Conservation (phyloP, 2,113 vertebrate species). For the Phodopus roborovskii region DNA sequence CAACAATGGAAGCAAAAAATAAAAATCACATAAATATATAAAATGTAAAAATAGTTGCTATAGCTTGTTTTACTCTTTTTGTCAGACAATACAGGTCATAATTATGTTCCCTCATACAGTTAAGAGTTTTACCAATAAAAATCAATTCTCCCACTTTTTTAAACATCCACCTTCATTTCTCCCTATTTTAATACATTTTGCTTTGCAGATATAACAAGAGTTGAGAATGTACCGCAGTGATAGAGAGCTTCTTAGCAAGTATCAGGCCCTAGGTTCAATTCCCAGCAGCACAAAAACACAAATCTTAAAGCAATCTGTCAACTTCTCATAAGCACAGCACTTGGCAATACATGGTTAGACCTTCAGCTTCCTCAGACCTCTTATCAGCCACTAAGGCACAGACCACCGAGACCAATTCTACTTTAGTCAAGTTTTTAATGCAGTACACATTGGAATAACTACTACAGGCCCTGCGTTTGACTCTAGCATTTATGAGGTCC, state of each 20-base stretch:
- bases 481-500: neutral
- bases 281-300: neutral
- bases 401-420: neutral
- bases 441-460: constrained; percentile 38
- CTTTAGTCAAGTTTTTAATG: constrained; percentile 30
- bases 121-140: neutral
- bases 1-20: constrained; percentile 42
- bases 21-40: constrained; percentile 34
- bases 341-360: neutral
- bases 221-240: neutral
- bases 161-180: neutral
- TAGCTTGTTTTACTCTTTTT: constrained; percentile 43
- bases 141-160: constrained; percentile 37
- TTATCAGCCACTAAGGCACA: neutral
- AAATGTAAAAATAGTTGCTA: neutral
- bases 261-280: neutral
- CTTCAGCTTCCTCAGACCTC: neutral
- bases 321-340: constrained; percentile 32
- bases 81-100: constrained; percentile 18
- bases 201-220: neutral
- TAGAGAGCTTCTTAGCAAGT: neutral
- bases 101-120: constrained; percentile 23
- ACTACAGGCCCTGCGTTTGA: neutral
- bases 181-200: constrained; percentile 15
- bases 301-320: constrained; percentile 19